Evolutionary conservation across 2,888 invertebrate genomes (phyloP), one percentile per base, ranked within the genome.

Genomic region (Metopia argyrocephala): DNA sequence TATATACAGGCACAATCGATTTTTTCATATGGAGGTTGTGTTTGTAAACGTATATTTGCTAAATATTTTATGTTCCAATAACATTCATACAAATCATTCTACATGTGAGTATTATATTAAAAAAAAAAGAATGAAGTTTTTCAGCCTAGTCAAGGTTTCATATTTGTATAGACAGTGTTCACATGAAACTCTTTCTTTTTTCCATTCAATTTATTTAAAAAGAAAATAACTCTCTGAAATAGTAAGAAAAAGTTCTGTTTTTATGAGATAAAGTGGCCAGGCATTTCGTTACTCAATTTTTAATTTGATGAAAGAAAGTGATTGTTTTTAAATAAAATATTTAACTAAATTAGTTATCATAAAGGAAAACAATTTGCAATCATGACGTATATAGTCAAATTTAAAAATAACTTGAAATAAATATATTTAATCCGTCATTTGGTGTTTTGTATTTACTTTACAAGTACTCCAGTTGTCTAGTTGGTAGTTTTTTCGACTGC

Each of bases 51-150:
- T 46, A 45, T 61, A n/a, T 61, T 45, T 62, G 62, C 46, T 25
- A 25, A 46, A 46, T 61, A 20, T 62, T 62, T 62, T 9, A 62
- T 46, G 46, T 62, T 62, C 25, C 46, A 62, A 62, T 62, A 62
- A 62, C 23, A 25, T 25, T 7, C 25, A 46, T 45, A 23, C 23
- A 45, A 45, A 23, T 45, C 6, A n/a, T n/a, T n/a, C n/a, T n/a
- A n/a, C n/a, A n/a, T n/a, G 6, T 38, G 1, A 21, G 38, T 61
- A 61, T 38, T 59, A 38, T 15, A 59, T 21, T 59, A 23, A 15
- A 38, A 38, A 31, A 31, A 38, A 38, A 38, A 38, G 9, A 12
- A 3, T 9, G 38, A 61, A 61, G 5, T 61, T 45, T 61, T 61
- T 23, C 23, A 38, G 38, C 6, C n/a, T 5, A 46, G 25, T 62